Conservation (phyloP, 2,888 invertebrate species). For the Anoncus sp. region DNA sequence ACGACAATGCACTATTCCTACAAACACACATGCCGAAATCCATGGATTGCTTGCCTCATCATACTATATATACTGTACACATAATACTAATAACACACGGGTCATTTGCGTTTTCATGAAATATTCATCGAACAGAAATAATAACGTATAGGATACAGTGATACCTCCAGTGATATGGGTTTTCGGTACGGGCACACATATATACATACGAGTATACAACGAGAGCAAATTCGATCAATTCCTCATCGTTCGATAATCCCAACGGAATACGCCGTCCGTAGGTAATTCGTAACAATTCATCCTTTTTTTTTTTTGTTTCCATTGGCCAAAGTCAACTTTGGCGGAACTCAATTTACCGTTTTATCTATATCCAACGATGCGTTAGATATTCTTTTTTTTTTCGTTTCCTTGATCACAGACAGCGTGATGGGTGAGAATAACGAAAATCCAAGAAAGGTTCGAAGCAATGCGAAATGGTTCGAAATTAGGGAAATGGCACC, state of each 20-base stretch:
- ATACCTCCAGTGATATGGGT: constrained; percentile 30
- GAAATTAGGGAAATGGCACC: too few species aligned
- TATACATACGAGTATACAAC: constrained; percentile 6
- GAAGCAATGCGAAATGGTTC: too few species aligned
- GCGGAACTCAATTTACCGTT: constrained; percentile 7
- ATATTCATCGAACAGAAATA: constrained; percentile 60
- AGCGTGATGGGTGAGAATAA: too few species aligned
- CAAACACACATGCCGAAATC: constrained; percentile 26
- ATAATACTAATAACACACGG: constrained; percentile 60
- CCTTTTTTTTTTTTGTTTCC: not conserved
- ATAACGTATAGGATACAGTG: constrained; percentile 27
- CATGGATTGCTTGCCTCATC: constrained; percentile 26
- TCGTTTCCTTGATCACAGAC: too few species aligned
- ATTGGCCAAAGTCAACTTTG: not conserved
- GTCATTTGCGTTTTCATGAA: constrained; percentile 63
- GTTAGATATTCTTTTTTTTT: not conserved
- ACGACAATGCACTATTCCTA: constrained; percentile 33
- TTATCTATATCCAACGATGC: not conserved
- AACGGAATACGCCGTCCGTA: not conserved
- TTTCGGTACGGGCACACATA: constrained; percentile 3
- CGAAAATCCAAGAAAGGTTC: too few species aligned
- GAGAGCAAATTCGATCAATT: constrained; percentile 40
- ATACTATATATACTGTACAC: constrained; percentile 14
- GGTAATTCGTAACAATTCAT: constrained; percentile 25
- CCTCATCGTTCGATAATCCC: constrained; percentile 41